Base-by-base conservation (phyloP, 1,140 invertebrate genomes). In the Lasioglossum baleicum region DNA sequence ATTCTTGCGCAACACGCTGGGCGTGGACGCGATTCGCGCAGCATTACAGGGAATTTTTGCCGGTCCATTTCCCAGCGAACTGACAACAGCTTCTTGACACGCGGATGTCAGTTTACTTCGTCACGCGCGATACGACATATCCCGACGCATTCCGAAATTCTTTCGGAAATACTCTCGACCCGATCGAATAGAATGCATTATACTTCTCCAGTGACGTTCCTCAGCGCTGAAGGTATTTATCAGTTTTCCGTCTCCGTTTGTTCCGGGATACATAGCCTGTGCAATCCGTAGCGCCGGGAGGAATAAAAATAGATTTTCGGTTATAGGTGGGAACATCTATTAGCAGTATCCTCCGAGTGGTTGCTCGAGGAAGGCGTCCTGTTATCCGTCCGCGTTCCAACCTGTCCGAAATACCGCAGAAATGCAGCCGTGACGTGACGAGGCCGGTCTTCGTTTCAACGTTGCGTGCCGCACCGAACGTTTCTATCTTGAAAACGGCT, bases 401-500 rank as follows among this genome's bases (percentile, higher is more conserved):
- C 40, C 70, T 74, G 42, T 67, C 63, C 69, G 70, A 80, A 80
- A 80, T 64, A 80, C 65, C 78, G 20, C 65, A 80, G 78, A 72
- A 80, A 80, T 75, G 72, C 72, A 63, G 40, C 2, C 63, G n/a
- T 80, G 60, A 11, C 72, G 72, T 65, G 51, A 61, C 65, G 31
- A 40, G 20, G 13, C 61, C 17, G 64, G 22, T 35, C 17, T 40
- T n/a, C 53, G 31, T 69, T 75, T 53, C 56, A 15, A 2, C 42
- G 53, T 75, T 75, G 78, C 78, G 72, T 80, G 78, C 65, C 69
- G n/a, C 68, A 56, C 48, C 75, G 42, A 72, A 65, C 65, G 48
- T 51, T 80, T 75, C 63, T 66, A 75, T 75, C 42, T 42, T 48
- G 64, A 75, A 75, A 75, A 40, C 53, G 71, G n/a, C 71, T 65